A percentile compares a stretch with the other conserved stretches of the same genome.
Conservation (phyloP, 2,797 vertebrate species). For the Acipenser transmontanus region DNA sequence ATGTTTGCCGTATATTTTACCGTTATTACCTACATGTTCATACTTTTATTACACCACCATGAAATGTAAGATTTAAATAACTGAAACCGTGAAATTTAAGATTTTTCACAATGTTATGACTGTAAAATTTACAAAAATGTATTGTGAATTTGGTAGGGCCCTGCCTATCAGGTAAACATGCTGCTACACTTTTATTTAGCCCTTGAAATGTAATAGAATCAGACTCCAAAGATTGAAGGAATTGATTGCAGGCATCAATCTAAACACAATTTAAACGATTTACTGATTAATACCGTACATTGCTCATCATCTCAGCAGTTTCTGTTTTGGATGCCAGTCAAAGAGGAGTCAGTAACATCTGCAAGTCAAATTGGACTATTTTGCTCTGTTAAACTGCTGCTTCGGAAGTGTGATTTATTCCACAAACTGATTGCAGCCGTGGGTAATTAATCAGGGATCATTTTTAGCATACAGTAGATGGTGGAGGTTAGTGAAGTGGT, state of each 20-base stretch:
- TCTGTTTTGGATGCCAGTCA: slow-evolving; percentile 26
- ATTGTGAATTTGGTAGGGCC: no score
- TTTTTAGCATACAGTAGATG: slow-evolving; percentile 19
- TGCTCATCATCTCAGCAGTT: slow-evolving; percentile 26
- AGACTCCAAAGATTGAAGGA: slow-evolving; percentile 19
- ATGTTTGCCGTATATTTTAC: no score
- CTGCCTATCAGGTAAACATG: slow-evolving; percentile 12
- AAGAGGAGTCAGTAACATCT: slow-evolving; percentile 27
- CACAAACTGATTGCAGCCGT: slow-evolving; percentile 24
- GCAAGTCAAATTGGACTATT: slow-evolving; percentile 27
- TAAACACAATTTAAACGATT: slow-evolving; percentile 9
- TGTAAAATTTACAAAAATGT: no score
- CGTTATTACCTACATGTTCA: no score
- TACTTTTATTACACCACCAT: no score
- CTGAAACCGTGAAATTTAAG: no score
- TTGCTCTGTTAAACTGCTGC: slow-evolving; percentile 24
- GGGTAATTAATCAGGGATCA: slow-evolving; percentile 29
- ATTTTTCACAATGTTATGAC: no score
- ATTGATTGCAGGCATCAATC: slow-evolving; percentile 42
- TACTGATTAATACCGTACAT: slow-evolving; percentile 29
- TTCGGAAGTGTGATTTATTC: slow-evolving; percentile 21
- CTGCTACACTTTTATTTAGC: slow-evolving; percentile 14
- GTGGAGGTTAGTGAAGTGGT: slow-evolving; percentile 22
- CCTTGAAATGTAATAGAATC: slow-evolving; percentile 15
- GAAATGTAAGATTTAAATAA: no score